Evolutionary conservation across 2,113 vertebrate species (phyloP).

Genomic region (Festucalex cinctus): DNA sequence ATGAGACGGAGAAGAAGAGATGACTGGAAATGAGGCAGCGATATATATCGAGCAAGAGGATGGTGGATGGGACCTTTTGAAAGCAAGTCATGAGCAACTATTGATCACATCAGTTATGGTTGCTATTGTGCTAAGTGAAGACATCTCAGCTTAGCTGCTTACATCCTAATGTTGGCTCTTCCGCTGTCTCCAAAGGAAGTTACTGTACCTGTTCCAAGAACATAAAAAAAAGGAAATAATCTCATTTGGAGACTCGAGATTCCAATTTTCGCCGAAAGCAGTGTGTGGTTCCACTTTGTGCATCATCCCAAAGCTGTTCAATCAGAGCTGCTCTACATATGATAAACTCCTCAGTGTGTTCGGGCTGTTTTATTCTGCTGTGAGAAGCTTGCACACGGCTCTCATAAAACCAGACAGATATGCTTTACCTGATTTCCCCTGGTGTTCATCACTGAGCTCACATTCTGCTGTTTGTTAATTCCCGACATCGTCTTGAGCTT

Average conservation of each 20-base stretch:
- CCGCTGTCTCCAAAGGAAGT: too few species aligned
- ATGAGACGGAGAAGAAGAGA: slow-evolving; percentile 35
- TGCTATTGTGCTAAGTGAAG: slow-evolving; percentile 54
- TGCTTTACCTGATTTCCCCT: slow-evolving; percentile 43
- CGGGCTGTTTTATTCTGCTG: slow-evolving; percentile 31
- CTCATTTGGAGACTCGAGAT: not conserved
- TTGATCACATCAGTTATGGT: slow-evolving; percentile 62
- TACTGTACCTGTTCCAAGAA: not conserved
- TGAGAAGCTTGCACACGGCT: slow-evolving; percentile 40
- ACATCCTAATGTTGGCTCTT: slow-evolving; percentile 2
- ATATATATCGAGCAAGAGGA: slow-evolving; percentile 43
- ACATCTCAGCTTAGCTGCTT: slow-evolving; percentile 34
- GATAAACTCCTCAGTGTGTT: slow-evolving; percentile 24
- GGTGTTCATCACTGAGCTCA: slow-evolving; percentile 13
- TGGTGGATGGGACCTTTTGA: slow-evolving; percentile 57
- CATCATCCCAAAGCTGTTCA: not conserved
- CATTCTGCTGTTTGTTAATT: slow-evolving; percentile 27
- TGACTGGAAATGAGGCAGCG: slow-evolving; percentile 48
- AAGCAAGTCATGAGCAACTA: slow-evolving; percentile 57
- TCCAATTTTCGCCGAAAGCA: not conserved
- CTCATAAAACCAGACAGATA: slow-evolving; percentile 50
- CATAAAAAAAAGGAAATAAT: not conserved
- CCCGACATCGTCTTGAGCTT: slow-evolving; percentile 27
- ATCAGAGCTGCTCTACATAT: slow-evolving; percentile 3
- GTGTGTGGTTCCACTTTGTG: not conserved